Evolutionary conservation across 1,140 invertebrate species (phyloP), one percentile per base, ranked within the genome.

Genomic region (Alviniconcha marisindica): DNA sequence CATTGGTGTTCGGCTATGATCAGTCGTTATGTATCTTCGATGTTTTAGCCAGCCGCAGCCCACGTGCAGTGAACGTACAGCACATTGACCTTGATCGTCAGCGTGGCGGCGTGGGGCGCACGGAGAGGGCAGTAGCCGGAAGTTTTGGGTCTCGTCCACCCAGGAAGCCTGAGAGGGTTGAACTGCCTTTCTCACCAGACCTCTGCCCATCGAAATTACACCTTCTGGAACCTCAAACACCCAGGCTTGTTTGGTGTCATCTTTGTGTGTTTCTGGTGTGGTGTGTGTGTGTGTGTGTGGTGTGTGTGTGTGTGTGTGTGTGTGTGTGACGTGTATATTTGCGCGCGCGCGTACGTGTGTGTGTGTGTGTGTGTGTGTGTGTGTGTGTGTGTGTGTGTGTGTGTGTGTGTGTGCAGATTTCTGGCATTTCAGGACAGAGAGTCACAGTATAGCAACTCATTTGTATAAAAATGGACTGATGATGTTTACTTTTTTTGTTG

Each of bases 121-220:
- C 31, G 12, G 54, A 40, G 36, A 14, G 14, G 28, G 3, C 4
- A n/a, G 56, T 5, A 56, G 56, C n/a, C 14, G 21, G 36, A 14
- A n/a, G n/a, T n/a, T 18, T 24, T 15, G 0, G 7, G 12, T 24
- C 21, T 5, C 21, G n/a, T 0, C 28, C 51, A 60, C 51, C 28
- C 24, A 44, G 71, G 40, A 56, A 36, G 51, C 77, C 63, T 63
- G 63, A 76, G 44, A 51, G 54, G 60, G 77, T 81, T 33, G 74
- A 78, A 40, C 42, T 84, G n/a, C 84, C 81, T 38, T 77, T 76
- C 28, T 85, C 84, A n/a, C 78, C 79, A 21, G 44, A 77, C 51
- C 48, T 48, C 12, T 24, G 44, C 3, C 66, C 81, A 66, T 85
- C 79, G 18, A 69, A 66, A 44, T n/a, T 86, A 21, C 36, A 48